Conservation (phyloP, 92 coral and sea anemone genomes). For the Parazoanthus atlanticus region DNA sequence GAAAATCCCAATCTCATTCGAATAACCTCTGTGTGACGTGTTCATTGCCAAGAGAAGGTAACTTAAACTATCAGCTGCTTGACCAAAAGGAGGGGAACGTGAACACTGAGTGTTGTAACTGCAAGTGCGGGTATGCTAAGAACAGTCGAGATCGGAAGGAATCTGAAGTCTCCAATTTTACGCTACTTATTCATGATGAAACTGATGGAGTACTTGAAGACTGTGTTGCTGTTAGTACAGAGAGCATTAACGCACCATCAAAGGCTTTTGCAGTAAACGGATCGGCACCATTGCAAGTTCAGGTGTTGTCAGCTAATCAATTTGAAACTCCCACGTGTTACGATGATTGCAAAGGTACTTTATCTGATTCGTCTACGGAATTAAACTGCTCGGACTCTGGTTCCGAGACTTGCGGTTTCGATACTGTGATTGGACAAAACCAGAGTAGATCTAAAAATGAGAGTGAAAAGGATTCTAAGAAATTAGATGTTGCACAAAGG, state of each 20-base stretch:
- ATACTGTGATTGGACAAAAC: background rate
- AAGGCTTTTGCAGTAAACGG: conserved; percentile 31
- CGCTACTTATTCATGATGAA: conserved; percentile 63
- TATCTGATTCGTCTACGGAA: conserved; percentile 12
- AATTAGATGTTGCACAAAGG: background rate
- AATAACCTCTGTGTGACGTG: conserved; percentile 59
- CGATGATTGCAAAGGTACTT: background rate
- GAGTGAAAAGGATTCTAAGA: background rate
- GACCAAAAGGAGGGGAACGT: background rate
- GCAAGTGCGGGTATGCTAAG: background rate
- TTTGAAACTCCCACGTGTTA: background rate
- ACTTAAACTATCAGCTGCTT: background rate
- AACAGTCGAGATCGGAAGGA: background rate
- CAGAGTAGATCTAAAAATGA: too few species aligned
- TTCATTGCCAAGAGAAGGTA: conserved; percentile 59
- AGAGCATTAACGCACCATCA: conserved; percentile 55
- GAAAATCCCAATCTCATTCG: conserved; percentile 61
- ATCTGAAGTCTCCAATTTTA: conserved; percentile 33
- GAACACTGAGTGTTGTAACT: background rate
- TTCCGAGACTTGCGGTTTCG: background rate
- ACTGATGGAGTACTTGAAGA: conserved; percentile 49
- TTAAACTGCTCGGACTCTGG: background rate
- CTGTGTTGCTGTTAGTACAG: conserved; percentile 66
- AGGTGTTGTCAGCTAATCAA: background rate
- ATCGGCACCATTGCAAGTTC: conserved; percentile 52